Evolutionary conservation across 1,140 invertebrate species (phyloP), one percentile per base, ranked within the genome.

Genomic region (Drosophila arizonae): DNA sequence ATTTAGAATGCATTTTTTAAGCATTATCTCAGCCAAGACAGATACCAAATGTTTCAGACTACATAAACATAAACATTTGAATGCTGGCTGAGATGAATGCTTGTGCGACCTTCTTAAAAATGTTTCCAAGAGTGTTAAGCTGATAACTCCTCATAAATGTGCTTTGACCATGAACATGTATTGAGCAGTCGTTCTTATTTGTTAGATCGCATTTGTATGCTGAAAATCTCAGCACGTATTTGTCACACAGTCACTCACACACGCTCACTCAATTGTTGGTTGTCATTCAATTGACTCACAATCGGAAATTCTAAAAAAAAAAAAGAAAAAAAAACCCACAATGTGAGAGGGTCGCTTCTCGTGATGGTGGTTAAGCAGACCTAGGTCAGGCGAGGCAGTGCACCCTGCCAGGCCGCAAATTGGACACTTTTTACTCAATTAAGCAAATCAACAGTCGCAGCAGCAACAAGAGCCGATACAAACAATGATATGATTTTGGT

Each of bases 241-340:
- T 39, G 30, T 55, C 21, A 43, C 36, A 26, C 55, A 57, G 21
- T 21, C 13, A 26, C 55, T n/a, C 21, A 26, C 17, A 39, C 33
- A 6, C 17, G 17, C 4, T 39, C 50, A 46, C 9, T 15, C 21
- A 50, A 50, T 50, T 60, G 55, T 11, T 36, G 50, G 61, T 81
- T 81, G 71, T 81, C 78, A 87, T 81, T 79, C 76, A 87, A 84
- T 87, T 87, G 82, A 87, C 82, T 87, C 82, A 88, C 66, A 82
- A 77, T 88, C 72, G 72, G 84, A 82, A 87, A 82, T 77, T 55
- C 78, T 61, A 50, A 28, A 56, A 70, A 21, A 51, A 48, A 24
- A 24, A 24, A 26, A 15, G 46, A 11, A 28, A 1, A 9, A 33
- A 46, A 17, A 46, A 17, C 15, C 46, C 36, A 67, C 51, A 76